A percentile compares a stretch with the other conserved stretches of the same genome.
Conservation (phyloP, 2,113 vertebrate species). For the Mystacornis crossleyi region DNA sequence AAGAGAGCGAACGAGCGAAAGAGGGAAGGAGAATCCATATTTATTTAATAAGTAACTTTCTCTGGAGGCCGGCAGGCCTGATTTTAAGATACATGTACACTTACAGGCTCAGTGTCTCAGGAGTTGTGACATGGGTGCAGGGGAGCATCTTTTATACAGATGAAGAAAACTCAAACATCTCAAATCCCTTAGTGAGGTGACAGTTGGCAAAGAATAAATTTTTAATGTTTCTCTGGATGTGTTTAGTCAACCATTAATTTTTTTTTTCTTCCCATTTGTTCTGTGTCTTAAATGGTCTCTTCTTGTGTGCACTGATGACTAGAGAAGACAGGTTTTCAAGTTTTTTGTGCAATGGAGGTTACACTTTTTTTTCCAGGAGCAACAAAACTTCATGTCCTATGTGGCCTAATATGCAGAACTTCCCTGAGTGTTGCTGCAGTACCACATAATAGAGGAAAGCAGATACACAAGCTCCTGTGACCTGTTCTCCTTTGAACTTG, state of each 20-base stretch:
- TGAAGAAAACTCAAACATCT: neutral
- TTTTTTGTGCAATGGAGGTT: neutral
- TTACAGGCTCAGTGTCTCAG: neutral
- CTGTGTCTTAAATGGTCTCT: neutral
- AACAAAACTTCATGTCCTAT: neutral
- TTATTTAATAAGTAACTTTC: neutral
- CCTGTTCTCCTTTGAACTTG: neutral
- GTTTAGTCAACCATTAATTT: neutral
- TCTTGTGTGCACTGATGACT: neutral
- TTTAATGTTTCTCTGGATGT: neutral
- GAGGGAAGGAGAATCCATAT: neutral
- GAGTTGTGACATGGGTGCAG: neutral
- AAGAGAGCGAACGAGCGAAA: neutral
- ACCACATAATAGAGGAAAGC: neutral
- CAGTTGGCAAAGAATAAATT: neutral
- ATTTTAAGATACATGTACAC: neutral
- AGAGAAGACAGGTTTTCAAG: neutral
- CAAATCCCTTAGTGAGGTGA: neutral
- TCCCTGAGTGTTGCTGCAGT: neutral
- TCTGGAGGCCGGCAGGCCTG: neutral
- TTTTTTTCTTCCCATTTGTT: neutral
- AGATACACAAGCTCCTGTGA: accelerated
- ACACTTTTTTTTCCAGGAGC: neutral
- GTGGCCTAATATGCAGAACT: neutral
- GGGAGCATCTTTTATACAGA: neutral